These are phyloP conservation scores for Amphilophus citrinellus DNA, from an alignment of 2,113 vertebrate genomes.

Conservation along the genomic window DNA sequence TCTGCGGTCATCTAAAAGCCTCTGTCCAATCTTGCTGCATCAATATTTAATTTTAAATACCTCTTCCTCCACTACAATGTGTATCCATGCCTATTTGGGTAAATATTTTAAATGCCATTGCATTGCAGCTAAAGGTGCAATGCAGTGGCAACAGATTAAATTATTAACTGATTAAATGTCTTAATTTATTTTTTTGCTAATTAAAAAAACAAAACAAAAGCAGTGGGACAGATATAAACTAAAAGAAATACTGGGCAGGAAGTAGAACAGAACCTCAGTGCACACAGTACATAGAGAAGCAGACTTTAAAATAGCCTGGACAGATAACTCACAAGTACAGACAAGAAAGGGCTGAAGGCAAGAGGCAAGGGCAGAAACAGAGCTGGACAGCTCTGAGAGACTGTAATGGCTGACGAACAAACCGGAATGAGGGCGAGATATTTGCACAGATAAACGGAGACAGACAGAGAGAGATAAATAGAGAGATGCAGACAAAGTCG, in stretches of 20 bases:
- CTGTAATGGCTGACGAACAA: constrained; percentile 8
- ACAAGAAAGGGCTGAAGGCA: constrained; percentile 1
- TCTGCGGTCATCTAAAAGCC: constrained; percentile 16
- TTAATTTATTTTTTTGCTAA: not conserved
- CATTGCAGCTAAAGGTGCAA: not conserved
- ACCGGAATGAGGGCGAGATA: not conserved
- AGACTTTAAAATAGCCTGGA: not conserved
- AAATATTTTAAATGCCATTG: not conserved
- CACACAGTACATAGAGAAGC: not conserved
- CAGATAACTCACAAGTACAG: not conserved
- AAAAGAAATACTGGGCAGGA: not conserved
- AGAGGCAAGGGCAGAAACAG: not conserved
- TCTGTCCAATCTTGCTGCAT: constrained; percentile 34
- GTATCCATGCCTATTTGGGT: not conserved
- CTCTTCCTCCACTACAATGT: not conserved
- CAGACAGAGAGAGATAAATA: not conserved
- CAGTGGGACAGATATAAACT: not conserved
- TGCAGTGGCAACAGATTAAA: not conserved
- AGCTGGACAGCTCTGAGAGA: not conserved
- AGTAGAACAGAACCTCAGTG: not conserved
- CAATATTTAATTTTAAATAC: constrained; percentile 54
- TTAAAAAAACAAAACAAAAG: not conserved
- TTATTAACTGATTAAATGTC: not conserved
- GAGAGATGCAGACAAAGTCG: constrained; percentile 12
- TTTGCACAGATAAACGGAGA: constrained; percentile 30